Evolutionary conservation across 2,888 invertebrate species (phyloP).

Genomic region (Tetragnatha montana): DNA sequence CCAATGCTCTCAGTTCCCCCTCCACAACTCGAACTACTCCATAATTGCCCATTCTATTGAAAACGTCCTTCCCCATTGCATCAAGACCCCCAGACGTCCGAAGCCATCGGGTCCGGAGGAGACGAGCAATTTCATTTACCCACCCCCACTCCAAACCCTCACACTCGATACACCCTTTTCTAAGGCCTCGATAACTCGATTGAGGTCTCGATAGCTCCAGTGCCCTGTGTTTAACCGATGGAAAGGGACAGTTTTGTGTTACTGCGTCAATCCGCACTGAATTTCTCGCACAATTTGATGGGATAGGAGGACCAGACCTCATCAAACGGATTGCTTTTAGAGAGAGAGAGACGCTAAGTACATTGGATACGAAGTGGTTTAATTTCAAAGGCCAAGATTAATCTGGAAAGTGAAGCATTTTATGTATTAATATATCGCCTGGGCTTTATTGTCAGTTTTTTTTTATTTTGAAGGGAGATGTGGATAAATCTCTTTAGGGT

Average conservation of each 20-base stretch:
- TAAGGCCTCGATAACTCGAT: constrained; percentile 45
- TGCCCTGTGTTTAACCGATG: constrained; percentile 36
- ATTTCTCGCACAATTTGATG: constrained; percentile 33
- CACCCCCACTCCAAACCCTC: constrained; percentile 12
- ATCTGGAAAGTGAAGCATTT: background rate
- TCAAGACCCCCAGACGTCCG: constrained; percentile 5
- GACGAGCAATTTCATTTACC: constrained; percentile 52
- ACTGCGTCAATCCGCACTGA: constrained; percentile 31
- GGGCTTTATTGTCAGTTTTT: background rate
- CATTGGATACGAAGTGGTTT: background rate
- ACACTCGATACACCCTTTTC: constrained; percentile 14
- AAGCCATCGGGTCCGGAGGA: constrained; percentile 3
- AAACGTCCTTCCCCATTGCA: too few relatives aligned
- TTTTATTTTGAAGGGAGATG: background rate
- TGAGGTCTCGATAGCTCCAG: constrained; percentile 36
- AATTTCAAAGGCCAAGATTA: background rate
- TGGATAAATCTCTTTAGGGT: background rate
- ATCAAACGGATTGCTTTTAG: constrained; percentile 45
- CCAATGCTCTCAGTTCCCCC: background rate
- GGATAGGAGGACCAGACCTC: constrained; percentile 27
- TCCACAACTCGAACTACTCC: background rate
- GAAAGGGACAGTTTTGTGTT: constrained; percentile 52
- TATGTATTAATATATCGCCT: background rate
- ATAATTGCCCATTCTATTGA: constrained; percentile 11
- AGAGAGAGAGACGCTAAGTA: background rate